Evolutionary conservation across 2,888 invertebrate genomes (phyloP), one percentile per base, ranked within the genome.

Genomic region (Griposia aprilina): DNA sequence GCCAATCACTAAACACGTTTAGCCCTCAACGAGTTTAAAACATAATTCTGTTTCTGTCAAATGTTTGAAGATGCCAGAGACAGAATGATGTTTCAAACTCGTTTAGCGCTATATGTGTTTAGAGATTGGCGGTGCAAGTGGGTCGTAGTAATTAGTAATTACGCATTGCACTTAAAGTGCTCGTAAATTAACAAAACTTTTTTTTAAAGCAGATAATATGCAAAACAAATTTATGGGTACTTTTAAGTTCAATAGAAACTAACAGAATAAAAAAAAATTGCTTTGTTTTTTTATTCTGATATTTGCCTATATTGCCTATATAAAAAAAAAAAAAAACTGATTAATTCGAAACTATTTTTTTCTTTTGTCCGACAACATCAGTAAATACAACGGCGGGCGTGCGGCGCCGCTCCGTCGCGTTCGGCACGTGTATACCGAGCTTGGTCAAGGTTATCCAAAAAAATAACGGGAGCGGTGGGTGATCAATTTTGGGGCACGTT

Each of bases 401-500:
- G 67, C 59, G 45, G 52, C 73, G 62, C 1, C 26, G 59, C 59
- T 26, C 13, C 30, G 52, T 23, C 48, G n/a, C 26, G 20, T 48
- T 23, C 41, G 70, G 59, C 30, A 6, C 62, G 66, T 75, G 45
- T 23, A 6, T 0, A 0, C 41, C 1, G 36, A 45, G 50, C 23
- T 57, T 52, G 36, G 48, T 50, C 82, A 84, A 82, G 84, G 82
- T 81, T 48, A 52, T 23, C 6, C 26, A 23, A 20, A 52, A 82
- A 83, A 68, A 59, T 55, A 11, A 15, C 2, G 20, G 67, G 67
- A 36, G 50, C 7, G 45, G 78, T 36, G 66, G 50, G 66, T 36
- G 60, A 15, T 36, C 36, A 30, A 36, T 50, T 48, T 66, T 23
- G n/a, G 50, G 55, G 17, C 36, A 50, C 50, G 15, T 11, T 30